A percentile compares a stretch with the other conserved stretches of the same genome.
Evolutionary conservation across 2,113 vertebrate species (phyloP).

Genomic region (Alectura lathami): DNA sequence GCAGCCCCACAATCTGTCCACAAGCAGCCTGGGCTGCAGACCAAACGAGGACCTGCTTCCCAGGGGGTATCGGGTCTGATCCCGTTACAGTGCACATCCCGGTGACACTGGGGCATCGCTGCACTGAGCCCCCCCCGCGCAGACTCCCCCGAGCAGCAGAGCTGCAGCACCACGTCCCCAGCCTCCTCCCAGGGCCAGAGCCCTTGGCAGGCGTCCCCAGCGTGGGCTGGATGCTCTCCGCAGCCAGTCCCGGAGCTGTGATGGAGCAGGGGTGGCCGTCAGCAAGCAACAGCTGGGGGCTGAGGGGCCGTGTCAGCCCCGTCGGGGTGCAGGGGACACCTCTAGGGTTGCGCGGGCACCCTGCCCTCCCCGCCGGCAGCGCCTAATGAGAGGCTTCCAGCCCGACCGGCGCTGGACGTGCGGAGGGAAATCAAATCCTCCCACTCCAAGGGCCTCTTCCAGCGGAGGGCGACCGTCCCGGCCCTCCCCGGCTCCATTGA

Average conservation of each 20-base stretch:
- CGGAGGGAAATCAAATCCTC: background rate
- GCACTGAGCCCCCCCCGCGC: no score
- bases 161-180: background rate
- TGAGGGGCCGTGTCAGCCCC: fast-evolving
- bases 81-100: no score
- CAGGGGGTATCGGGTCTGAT: no score
- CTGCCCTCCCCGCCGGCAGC: background rate
- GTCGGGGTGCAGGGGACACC: fast-evolving
- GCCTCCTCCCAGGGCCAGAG: background rate
- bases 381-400: background rate
- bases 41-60: no score
- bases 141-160: fast-evolving
- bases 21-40: no score
- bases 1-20: no score
- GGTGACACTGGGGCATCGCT: no score
- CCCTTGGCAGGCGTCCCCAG: background rate
- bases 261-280: no score
- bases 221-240: background rate
- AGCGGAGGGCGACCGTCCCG: background rate
- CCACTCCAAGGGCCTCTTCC: background rate
- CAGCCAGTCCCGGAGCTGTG: background rate
- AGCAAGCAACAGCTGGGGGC: background rate
- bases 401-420: background rate
- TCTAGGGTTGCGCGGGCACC: fast-evolving
- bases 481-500: background rate